Base-by-base conservation (phyloP, 2,797 vertebrate species). In the Periophthalmus magnuspinnatus region DNA sequence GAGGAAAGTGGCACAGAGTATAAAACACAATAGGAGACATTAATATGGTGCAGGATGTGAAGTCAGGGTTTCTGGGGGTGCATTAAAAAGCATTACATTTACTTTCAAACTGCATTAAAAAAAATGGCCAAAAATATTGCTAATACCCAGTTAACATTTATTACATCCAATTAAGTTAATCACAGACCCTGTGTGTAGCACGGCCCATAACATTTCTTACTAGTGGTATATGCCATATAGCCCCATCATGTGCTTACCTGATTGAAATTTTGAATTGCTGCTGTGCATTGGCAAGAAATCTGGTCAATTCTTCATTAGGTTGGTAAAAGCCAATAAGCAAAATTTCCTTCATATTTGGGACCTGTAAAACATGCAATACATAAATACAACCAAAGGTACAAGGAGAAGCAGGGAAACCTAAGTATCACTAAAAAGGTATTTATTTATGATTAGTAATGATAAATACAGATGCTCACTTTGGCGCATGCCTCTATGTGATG, bases 251-350 rank as follows among this genome's bases (percentile, higher is more conserved):
- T 57, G 24, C 24, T 86, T 90, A 98, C 97, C 97, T 95, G 83
- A 99, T 93, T 1, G 97, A 94, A 69, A 99, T 94, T 89, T 95
- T 96, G 78, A 97, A 98, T 72, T 98, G 96, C 83, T 97, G 97
- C 77, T 98, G 97, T 0, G 95, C 94, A 0, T 91, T 93, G 0
- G 90, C 80, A 45, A 98, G 86, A 86, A 99, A 99, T 74, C 95
- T 94, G 72, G 86, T 95, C 69, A 99, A 92, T 56, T 96, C 94
- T 73, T 99, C 97, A 64, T 97, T 96, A 36, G 97, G 97, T 78
- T 99, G 97, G 82, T 97, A 99, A 90, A 98, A 99, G 28, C 97
- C 97, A 58, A 99, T 93, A 57, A 99, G 93, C 74, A 99, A 86
- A 84, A 99, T 95, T 86, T 99, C 97, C 87, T 98, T 98, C 94